Base-by-base conservation (phyloP, 2,888 invertebrate genomes). In the Neocrepidodera transversa region DNA sequence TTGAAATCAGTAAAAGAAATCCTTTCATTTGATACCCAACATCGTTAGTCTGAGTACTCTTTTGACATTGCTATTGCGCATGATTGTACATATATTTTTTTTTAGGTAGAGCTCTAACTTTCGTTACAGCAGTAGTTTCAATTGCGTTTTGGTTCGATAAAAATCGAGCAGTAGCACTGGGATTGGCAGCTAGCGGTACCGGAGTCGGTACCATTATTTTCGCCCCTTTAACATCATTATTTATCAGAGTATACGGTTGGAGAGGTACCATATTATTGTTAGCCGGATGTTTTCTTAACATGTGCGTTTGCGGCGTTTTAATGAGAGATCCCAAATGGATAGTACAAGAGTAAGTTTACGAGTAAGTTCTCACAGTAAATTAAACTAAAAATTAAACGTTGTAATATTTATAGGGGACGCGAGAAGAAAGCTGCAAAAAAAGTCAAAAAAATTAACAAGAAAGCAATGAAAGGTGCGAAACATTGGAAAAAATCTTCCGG, bases 71-170 rank as follows among this genome's bases (percentile, higher is more conserved):
- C n/a, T n/a, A n/a, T n/a, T n/a, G n/a, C n/a, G n/a, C n/a, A n/a
- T n/a, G n/a, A n/a, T n/a, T n/a, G n/a, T n/a, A n/a, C n/a, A n/a
- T n/a, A n/a, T n/a, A n/a, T 23, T 23, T 13, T 50, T 7, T 42
- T 17, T n/a, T 11, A 54, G 53, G 95, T 1, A 81, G 95, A 63
- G 92, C 93, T 5, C 79, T 92, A 48, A 92, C 92, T 51, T 95
- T 93, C 76, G 94, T 95, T 10, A 92, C 94, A 2, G 93, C 94
- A 2, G 94, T 95, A 3, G 94, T 95, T 2, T 91, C 92, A 52
- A 92, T 95, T 60, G 94, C 95, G 3, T 94, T 92, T 76, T 95
- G 95, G 90, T 95, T 95, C 78, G 93, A 95, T 71, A 91, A 91
- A 77, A 90, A 89, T 72, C 84, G 94, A 32, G 91, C 91, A 42